Base-by-base conservation (phyloP, 92 coral and sea anemone species). In the Epizoanthus scotinus region DNA sequence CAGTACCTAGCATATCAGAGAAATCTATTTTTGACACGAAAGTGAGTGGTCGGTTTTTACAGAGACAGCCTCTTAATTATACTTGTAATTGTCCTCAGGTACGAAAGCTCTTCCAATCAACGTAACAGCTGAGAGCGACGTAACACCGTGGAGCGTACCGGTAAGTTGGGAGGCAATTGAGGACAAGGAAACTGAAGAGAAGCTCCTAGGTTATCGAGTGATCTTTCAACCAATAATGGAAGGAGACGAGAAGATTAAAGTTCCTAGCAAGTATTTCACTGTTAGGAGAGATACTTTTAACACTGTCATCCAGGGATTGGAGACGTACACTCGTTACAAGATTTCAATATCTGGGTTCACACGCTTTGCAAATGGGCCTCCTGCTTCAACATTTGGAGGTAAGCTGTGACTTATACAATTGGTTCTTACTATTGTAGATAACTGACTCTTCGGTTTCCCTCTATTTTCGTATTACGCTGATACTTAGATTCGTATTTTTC, bases 161-260 rank as follows among this genome's bases (percentile, higher is more conserved):
- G 71, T 93, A 14, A 69, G 55, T 1, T 93, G 98, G 98, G 56
- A 73, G n/a, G 84, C 92, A 3, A 82, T 93, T 21, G 58, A 78
- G 12, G 92, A 85, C 67, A 60, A 71, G 26, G 62, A 68, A 22
- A 84, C 79, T 18, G 72, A 69, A 21, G 82, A 79, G 27, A 84
- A 84, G 55, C 21, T 91, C 34, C 34, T 85, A 73, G 98, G 98
- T 1, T 93, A 93, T 69, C 83, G 88, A 13, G 86, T 93, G 10
- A 50, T 85, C 14, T 93, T 86, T 77, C 74, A 75, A 53, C 83
- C 86, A 36, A 74, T 93, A 22, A 49, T 69, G 25, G 84, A 77
- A 71, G 94, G 94, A 24, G 93, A 86, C 21, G 93, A 93, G 70
- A 42, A 54, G 0, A 29, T 88, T 13, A 50, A 55, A 22, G 77